These are phyloP conservation scores for Coturnix japonica DNA, from an alignment of 2,113 vertebrate species.

Conservation along the genomic window DNA sequence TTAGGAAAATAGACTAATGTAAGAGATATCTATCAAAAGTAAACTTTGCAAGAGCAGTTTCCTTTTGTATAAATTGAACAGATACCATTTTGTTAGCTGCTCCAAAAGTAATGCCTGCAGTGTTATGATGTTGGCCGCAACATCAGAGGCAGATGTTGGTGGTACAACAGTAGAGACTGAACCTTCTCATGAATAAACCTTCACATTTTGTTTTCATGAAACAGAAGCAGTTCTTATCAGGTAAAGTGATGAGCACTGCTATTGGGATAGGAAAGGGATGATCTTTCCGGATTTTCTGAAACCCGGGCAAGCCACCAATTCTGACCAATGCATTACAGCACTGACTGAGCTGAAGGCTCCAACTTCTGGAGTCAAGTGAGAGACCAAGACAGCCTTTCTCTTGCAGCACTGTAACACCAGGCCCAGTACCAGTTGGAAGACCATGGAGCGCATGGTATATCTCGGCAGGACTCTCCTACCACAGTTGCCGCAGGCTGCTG, in stretches of 20 bases:
- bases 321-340: not conserved
- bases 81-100: not conserved
- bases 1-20: not conserved
- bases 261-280: not conserved
- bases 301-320: not conserved
- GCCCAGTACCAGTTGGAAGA: not conserved
- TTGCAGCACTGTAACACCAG: not conserved
- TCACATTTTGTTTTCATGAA: not conserved
- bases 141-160: not conserved
- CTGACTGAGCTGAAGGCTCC: not conserved
- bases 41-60: not conserved
- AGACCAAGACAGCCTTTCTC: not conserved
- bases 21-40: not conserved
- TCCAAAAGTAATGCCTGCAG: not conserved
- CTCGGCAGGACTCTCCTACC: not conserved
- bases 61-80: not conserved
- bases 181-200: not conserved
- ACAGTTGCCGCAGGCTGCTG: too few species aligned
- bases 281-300: not conserved
- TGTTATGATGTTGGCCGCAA: not conserved
- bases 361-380: not conserved
- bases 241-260: not conserved
- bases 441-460: not conserved
- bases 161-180: not conserved
- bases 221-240: not conserved